Evolutionary conservation across 2,113 vertebrate species (phyloP).

Genomic region (Coregonus clupeaformis): DNA sequence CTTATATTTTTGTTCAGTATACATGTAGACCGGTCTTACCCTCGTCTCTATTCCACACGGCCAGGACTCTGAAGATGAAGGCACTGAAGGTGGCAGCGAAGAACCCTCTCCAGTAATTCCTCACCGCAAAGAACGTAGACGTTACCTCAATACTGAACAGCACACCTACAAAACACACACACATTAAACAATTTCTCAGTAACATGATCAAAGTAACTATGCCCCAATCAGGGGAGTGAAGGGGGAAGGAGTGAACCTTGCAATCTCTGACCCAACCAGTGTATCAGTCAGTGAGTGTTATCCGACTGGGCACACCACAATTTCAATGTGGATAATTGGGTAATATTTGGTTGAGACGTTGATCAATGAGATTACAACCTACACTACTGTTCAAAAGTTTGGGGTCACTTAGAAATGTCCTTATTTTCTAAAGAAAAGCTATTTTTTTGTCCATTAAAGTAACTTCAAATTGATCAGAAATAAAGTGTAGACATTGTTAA

Average conservation of each 20-base stretch:
- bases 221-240: neutral
- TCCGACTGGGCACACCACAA: neutral
- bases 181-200: neutral
- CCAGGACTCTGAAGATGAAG: slow-evolving; percentile 96
- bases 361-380: too few species aligned
- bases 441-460: too few species aligned
- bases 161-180: slow-evolving; percentile 76
- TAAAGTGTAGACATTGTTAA: too few species aligned
- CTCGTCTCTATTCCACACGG: slow-evolving; percentile 96
- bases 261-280: neutral
- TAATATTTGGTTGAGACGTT: too few species aligned
- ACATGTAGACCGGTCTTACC: slow-evolving; percentile 65
- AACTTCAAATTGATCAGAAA: too few species aligned
- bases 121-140: slow-evolving; percentile 95
- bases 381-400: too few species aligned
- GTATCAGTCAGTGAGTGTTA: neutral
- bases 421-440: too few species aligned
- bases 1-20: too few species aligned
- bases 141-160: slow-evolving; percentile 99
- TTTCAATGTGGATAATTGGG: neutral
- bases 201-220: too few species aligned
- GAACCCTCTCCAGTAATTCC: slow-evolving; percentile 99
- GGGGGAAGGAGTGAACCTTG: too few species aligned
- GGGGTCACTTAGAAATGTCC: too few species aligned
- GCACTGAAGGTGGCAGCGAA: slow-evolving; percentile 97